phyloP scores from a whole-genome alignment of 1,140 invertebrate genomes.

The Stegodyphus mimosarum region DNA sequence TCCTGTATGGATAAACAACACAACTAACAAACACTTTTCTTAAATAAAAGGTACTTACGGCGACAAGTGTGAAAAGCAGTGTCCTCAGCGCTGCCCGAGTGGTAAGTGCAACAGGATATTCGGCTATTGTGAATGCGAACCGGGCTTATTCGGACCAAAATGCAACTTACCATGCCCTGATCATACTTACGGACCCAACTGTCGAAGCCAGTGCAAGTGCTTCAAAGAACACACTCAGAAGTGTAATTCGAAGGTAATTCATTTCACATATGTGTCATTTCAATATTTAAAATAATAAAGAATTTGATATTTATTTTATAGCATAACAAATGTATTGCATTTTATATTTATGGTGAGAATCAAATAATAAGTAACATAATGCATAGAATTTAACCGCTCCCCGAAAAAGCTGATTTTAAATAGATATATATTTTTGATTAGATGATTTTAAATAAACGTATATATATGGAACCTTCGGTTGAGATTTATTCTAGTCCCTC shows the following conservation, averaged over 20 bases:
- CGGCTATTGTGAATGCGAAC: constrained; percentile 58
- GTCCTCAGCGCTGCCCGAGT: constrained; percentile 48
- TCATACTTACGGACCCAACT: constrained; percentile 71
- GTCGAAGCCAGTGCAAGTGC: constrained; percentile 84
- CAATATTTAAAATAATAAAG: too few species aligned
- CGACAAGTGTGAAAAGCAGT: constrained; percentile 68
- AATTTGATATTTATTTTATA: too few species aligned
- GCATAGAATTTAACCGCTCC: too few species aligned
- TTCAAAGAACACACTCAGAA: constrained; percentile 58
- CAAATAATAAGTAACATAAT: too few species aligned
- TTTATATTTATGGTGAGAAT: too few species aligned
- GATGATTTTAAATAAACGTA: too few species aligned
- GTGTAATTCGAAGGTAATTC: constrained; percentile 55
- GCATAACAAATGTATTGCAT: too few species aligned
- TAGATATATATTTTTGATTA: too few species aligned
- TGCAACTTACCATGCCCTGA: constrained; percentile 67
- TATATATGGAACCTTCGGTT: too few species aligned
- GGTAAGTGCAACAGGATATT: constrained; percentile 49
- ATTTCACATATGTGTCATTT: not conserved
- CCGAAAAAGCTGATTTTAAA: too few species aligned
- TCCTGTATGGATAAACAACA: too few species aligned
- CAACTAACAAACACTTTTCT: not conserved
- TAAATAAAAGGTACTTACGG: constrained; percentile 39
- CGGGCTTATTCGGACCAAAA: constrained; percentile 53
- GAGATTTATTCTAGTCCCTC: too few species aligned